A percentile compares a stretch with the other conserved stretches of the same genome.
These are phyloP conservation scores for Paratilapia polleni DNA, from an alignment of 2,113 vertebrate species.

Conservation along the genomic window DNA sequence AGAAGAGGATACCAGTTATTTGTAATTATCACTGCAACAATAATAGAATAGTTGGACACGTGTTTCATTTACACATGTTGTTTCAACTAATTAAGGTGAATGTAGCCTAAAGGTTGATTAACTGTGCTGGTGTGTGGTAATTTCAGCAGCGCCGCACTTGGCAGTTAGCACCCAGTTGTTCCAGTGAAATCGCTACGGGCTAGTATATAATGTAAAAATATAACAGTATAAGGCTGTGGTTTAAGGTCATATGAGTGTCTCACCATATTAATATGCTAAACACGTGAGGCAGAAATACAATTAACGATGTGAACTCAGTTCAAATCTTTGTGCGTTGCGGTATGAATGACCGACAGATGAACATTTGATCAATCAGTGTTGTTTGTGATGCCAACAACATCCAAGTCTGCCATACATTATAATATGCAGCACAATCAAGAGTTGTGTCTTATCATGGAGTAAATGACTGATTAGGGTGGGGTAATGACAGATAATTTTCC, in stretches of 20 bases:
- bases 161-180: slow-evolving; percentile 21
- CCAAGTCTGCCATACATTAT: slow-evolving; percentile 11
- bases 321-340: not conserved
- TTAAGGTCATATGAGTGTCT: not conserved
- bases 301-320: not conserved
- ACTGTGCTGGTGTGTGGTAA: not conserved
- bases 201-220: too few relatives aligned
- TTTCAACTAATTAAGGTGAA: slow-evolving; percentile 6
- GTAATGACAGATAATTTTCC: slow-evolving; percentile 67
- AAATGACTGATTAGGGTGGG: slow-evolving; percentile 54
- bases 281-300: not conserved
- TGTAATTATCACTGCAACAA: not conserved
- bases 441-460: slow-evolving; percentile 32
- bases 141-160: not conserved
- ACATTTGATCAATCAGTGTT: slow-evolving; percentile 22
- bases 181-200: not conserved
- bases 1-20: not conserved
- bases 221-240: not conserved
- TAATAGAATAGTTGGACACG: not conserved
- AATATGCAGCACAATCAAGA: slow-evolving; percentile 9
- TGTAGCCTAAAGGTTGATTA: slow-evolving; percentile 3
- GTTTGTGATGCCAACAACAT: slow-evolving; percentile 32
- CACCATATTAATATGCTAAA: not conserved
- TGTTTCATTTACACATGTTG: not conserved
- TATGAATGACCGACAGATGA: slow-evolving; percentile 1